Percentiles rank a stretch among this genome's conserved stretches.
Conservation (phyloP, 2,113 vertebrate genomes). For the Neolamprologus toae region DNA sequence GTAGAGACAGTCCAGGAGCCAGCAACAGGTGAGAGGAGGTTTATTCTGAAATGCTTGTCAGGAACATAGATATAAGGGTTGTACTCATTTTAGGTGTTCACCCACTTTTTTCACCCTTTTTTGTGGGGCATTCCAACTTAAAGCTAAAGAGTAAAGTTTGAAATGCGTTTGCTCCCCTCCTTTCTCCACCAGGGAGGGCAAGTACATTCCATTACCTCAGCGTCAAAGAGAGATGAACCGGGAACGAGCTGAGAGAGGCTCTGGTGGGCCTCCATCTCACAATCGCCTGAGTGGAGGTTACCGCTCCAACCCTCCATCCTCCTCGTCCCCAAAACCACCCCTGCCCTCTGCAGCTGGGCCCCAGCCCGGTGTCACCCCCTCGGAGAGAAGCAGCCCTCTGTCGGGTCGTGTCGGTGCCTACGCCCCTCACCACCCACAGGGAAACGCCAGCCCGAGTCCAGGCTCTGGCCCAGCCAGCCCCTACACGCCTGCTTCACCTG, state of each 20-base stretch:
- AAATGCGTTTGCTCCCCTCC: neutral
- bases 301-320: conserved; percentile 59
- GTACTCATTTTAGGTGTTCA: neutral
- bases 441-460: conserved; percentile 64
- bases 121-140: neutral
- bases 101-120: rapidly evolving
- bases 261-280: conserved; percentile 56
- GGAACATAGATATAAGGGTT: neutral
- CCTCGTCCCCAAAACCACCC: conserved; percentile 52
- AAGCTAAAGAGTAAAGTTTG: neutral
- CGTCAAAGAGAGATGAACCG: conserved; percentile 78
- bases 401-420: conserved; percentile 60
- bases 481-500: conserved; percentile 49
- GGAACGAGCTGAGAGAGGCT: conserved; percentile 52
- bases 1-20: conserved; percentile 62
- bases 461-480: conserved; percentile 25
- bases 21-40: conserved; percentile 51
- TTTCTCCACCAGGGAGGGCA: conserved; percentile 74
- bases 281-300: conserved; percentile 60
- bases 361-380: conserved; percentile 52
- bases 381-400: conserved; percentile 69
- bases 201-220: conserved; percentile 85
- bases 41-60: neutral
- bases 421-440: conserved; percentile 76
- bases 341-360: conserved; percentile 57